Evolutionary conservation across 2,888 invertebrate genomes (phyloP), one percentile per base, ranked within the genome.

Genomic region (Stenodera caucasica): DNA sequence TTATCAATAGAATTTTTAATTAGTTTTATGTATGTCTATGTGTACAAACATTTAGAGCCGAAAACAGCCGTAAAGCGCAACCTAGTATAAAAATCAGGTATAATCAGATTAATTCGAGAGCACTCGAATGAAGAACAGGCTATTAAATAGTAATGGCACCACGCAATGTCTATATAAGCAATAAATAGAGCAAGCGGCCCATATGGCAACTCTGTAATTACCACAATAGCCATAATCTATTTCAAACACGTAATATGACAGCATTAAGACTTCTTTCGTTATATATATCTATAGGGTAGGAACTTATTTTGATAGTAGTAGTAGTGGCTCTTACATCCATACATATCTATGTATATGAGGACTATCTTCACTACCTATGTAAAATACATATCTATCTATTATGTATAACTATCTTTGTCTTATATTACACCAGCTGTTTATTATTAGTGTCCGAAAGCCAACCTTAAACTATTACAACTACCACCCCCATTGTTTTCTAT

Each of bases 171-270:
- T 72, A 73, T 69, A 70, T 64, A 67, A 68, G 74, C 68, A 68
- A 67, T 67, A 71, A 70, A 68, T 68, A 67, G 67, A 65, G 65
- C 65, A 59, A 68, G 69, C 70, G 73, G 71, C 77, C 77, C 78
- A 78, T 78, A 78, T 77, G 78, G 77, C 76, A 76, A 75, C 76
- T 72, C 68, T 75, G 77, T 78, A 79, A 78, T 80, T 78, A 78
- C 78, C 74, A 74, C 78, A 78, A 78, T 78, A 76, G 77, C 80
- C 78, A 78, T 79, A 78, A 80, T 79, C 79, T 79, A 80, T 80
- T 79, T 79, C 77, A 74, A 76, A 79, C 80, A 80, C 80, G 80
- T 80, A 80, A 79, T 79, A 78, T 77, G 78, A 78, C 78, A 77
- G 78, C 78, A 77, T 79, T 79, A 79, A 77, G 80, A 79, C 77